phyloP scores from a whole-genome alignment of 2,888 invertebrate genomes.

The Onthophagus sagittarius region DNA sequence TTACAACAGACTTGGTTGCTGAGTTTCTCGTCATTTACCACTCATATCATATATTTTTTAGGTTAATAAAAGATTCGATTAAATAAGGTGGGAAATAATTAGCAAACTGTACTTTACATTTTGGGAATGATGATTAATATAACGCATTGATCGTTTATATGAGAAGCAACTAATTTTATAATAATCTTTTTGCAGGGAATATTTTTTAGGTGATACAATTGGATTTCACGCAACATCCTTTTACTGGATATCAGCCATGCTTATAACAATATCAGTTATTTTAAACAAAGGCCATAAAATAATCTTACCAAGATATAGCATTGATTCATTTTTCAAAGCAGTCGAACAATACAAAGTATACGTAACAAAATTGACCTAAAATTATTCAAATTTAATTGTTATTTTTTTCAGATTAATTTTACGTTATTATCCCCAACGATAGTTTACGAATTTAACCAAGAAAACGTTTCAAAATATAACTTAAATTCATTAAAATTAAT shows the following conservation, averaged over 20 bases:
- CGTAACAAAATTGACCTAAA: conserved; percentile 25
- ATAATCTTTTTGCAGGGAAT: conserved; percentile 7
- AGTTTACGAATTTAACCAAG: conserved; percentile 20
- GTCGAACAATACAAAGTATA: conserved; percentile 36
- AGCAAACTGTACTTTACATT: too few relatives aligned
- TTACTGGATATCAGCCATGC: conserved; percentile 19
- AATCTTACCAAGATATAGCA: not conserved
- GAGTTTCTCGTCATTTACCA: too few relatives aligned
- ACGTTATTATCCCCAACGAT: conserved; percentile 25
- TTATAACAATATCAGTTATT: conserved; percentile 4
- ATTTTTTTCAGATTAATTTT: conserved; percentile 22
- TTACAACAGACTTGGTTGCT: too few relatives aligned
- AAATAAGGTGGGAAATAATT: too few relatives aligned
- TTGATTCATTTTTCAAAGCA: not conserved
- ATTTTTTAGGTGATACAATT: not conserved
- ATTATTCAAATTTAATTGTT: not conserved
- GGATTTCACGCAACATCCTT: conserved; percentile 17
- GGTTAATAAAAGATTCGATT: too few relatives aligned
- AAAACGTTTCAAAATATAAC: conserved; percentile 17
- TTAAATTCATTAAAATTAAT: conserved; percentile 19
- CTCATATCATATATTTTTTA: too few relatives aligned
- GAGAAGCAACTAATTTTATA: too few relatives aligned
- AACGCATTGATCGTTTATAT: too few relatives aligned
- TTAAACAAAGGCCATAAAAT: conserved; percentile 8
- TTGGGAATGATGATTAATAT: too few relatives aligned